A percentile compares a stretch with the other conserved stretches of the same genome.
phyloP scores from a whole-genome alignment of 1,140 invertebrate species.

The Drosophila sulfurigaster region DNA sequence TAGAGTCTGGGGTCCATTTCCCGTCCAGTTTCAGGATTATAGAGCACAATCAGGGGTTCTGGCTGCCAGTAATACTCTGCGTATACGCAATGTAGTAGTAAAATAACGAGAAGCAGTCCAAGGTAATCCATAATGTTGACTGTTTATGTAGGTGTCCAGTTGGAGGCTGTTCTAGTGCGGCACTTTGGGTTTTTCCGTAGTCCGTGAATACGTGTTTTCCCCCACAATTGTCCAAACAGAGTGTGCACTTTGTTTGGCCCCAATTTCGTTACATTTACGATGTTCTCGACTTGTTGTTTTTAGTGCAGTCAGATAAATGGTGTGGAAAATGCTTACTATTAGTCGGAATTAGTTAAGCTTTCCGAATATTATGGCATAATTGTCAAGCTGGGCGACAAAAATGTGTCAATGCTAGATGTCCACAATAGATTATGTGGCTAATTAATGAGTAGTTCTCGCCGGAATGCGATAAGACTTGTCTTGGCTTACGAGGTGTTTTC shows the following conservation, averaged over 20 bases:
- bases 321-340: conserved; percentile 68
- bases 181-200: conserved; percentile 35
- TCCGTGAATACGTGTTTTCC: conserved; percentile 50
- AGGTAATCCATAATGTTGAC: conserved; percentile 50
- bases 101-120: conserved; percentile 21
- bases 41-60: conserved; percentile 34
- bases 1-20: conserved; percentile 24
- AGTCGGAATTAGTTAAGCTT: conserved; percentile 45
- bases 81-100: conserved; percentile 6
- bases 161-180: neutral
- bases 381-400: conserved; percentile 23
- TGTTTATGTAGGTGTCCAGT: conserved; percentile 35
- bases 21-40: conserved; percentile 45
- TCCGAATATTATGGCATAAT: conserved; percentile 1
- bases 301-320: conserved; percentile 50
- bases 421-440: conserved; percentile 32
- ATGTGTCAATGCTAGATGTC: conserved; percentile 68
- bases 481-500: conserved; percentile 16
- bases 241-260: conserved; percentile 45
- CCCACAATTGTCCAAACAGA: conserved; percentile 73
- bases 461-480: conserved; percentile 20
- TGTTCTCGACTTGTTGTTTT: conserved; percentile 31
- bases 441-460: conserved; percentile 18
- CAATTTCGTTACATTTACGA: conserved; percentile 19
- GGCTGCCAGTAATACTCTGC: conserved; percentile 29